Base-by-base conservation (phyloP, 2,797 vertebrate genomes). In the Heteromormyrus szaboi region DNA sequence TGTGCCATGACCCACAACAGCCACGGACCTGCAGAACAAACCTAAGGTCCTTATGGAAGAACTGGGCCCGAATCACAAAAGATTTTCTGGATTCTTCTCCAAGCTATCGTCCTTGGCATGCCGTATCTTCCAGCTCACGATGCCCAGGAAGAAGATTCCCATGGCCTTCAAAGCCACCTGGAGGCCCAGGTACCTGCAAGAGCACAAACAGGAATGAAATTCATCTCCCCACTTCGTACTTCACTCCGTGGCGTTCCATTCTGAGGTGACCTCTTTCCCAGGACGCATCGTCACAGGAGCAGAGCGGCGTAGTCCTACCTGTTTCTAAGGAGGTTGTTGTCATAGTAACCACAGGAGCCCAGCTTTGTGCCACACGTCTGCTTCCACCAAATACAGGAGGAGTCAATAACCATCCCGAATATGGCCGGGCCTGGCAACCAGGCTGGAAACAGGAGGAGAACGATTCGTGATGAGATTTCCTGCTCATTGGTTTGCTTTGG, bases 341-440 rank as follows among this genome's bases (percentile, higher is more conserved):
- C 95, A 89, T 99, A 99, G 95, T 99, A 99, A 93, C 91, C 91
- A 0, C 98, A 99, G 90, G 95, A 95, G 89, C 95, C 96, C 56
- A 89, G 95, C 89, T 92, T 96, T 88, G 91, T 95, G 0, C 92
- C 94, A 88, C 97, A 99, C 53, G 95, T 90, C 0, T 0, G 89
- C 90, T 90, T 97, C 98, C 98, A 99, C 95, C 94, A 92, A 92
- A 98, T 94, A 90, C 98, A 99, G 6, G 98, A 96, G 1, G 96
- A 95, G 90, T 99, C 98, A 0, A 99, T 99, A 92, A 96, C 94
- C 51, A 95, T 95, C 88, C 98, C 98, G 0, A 98, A 99, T 56
- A 99, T 88, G 65, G 97, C 95, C 0, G 98, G 98, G 33, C 97
- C 96, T 0, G 98, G 98, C 29, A 99, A 92, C 97, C 98, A 99